Evolutionary conservation across 2,888 invertebrate genomes (phyloP), one percentile per base, ranked within the genome.

Genomic region (Stenichneumon culpator): DNA sequence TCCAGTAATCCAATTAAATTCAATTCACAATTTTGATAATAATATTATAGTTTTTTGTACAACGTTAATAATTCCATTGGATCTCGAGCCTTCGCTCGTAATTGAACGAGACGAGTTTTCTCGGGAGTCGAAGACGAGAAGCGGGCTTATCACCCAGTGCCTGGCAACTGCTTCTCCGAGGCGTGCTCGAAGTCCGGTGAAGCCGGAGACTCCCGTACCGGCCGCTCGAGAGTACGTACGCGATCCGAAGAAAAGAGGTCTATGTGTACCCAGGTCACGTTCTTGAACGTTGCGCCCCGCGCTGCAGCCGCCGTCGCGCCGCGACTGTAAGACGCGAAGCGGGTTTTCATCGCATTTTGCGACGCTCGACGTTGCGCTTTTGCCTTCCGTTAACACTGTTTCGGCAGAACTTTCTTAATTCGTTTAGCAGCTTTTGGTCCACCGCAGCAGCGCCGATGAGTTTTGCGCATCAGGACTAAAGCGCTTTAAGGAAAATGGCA

Each of bases 211-310:
- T 36, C 54, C 57, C 44, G 78, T 60, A 44, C 78, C 78, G 22
- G 57, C 78, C 16, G 16, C 68, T 32, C 72, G 69, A 69, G 50
- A 50, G 74, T 32, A 19, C 52, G 28, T 7, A 50, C 65, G 28
- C 50, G 47, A 65, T 32, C 69, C 78, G 73, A 60, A 81, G 86
- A 87, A 87, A 87, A 86, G 81, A 73, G 70, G 78, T 73, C 87
- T 57, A 87, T 89, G 63, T 79, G 84, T 83, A 90, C 84, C 32
- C 90, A 69, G 83, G 88, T 91, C 90, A 91, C 91, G 90, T 91
- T 83, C 86, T 90, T 82, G 80, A 69, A 81, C 85, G 82, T 86
- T 67, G 74, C 78, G 82, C 63, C 86, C 82, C 69, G 79, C 67
- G 74, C 47, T 44, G 74, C 74, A 60, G 28, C n/a, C 67, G 44